Evolutionary conservation across 2,113 vertebrate genomes (phyloP).

Genomic region (Meleagris gallopavo): DNA sequence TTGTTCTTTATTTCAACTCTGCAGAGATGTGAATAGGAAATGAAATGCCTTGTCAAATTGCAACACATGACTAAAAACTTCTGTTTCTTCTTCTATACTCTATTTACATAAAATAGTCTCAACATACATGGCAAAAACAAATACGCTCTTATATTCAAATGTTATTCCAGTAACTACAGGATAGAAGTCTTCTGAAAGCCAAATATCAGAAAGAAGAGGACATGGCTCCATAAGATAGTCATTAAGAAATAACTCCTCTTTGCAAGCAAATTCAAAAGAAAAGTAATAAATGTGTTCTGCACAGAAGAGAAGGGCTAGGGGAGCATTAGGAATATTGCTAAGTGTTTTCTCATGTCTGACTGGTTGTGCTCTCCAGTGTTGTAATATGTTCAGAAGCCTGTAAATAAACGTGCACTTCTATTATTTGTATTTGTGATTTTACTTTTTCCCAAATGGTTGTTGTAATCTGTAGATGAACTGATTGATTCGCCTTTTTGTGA

Average conservation of each 20-base stretch:
- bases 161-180: neutral
- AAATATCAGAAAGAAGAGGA: neutral
- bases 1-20: neutral
- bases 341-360: neutral
- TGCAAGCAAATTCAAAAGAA: neutral
- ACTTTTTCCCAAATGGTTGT: accelerated
- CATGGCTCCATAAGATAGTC: neutral
- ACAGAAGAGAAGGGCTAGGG: neutral
- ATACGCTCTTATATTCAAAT: neutral
- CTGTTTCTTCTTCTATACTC: neutral
- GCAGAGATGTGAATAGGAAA: neutral
- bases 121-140: neutral
- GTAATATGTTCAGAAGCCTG: neutral
- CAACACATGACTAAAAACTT: neutral
- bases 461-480: neutral
- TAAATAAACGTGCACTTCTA: neutral
- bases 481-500: neutral
- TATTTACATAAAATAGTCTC: neutral
- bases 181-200: neutral
- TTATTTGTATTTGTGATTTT: neutral
- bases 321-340: neutral
- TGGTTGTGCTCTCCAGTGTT: neutral
- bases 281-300: neutral
- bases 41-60: neutral
- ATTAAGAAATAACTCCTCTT: neutral